Percentiles rank a stretch among this genome's conserved stretches.
Evolutionary conservation across 2,113 vertebrate species (phyloP).

Genomic region (Puntigrus tetrazona): DNA sequence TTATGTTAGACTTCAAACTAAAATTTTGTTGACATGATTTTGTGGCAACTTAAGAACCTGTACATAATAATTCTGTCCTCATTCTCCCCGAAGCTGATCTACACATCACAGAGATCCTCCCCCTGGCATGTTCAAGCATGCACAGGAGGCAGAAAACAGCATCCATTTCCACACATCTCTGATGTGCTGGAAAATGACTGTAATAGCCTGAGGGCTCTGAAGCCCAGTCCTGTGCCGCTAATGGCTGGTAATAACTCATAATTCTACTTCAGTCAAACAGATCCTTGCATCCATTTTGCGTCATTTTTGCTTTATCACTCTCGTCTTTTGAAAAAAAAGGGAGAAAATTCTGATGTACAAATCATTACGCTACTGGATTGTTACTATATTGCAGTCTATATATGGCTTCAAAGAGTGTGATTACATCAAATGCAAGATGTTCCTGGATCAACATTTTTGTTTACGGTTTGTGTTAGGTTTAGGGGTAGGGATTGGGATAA

Average conservation of each 20-base stretch:
- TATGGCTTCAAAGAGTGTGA: no score
- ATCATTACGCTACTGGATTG: neutral
- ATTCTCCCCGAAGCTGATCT: neutral
- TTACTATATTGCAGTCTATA: neutral
- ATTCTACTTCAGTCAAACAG: constrained; percentile 11
- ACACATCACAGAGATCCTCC: neutral
- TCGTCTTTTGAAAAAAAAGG: neutral
- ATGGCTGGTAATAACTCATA: constrained; percentile 37
- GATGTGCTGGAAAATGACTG: constrained; percentile 43
- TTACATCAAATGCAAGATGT: no score
- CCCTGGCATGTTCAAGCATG: neutral
- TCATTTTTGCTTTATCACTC: neutral
- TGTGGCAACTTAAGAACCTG: neutral
- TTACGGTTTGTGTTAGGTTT: no score
- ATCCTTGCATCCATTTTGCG: constrained; percentile 3
- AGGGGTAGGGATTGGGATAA: no score
- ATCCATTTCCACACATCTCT: constrained; percentile 26
- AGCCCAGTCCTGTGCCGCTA: constrained; percentile 21
- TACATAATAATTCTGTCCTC: neutral
- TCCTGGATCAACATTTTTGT: no score
- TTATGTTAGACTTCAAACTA: neutral
- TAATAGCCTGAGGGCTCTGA: constrained; percentile 28
- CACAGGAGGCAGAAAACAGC: neutral
- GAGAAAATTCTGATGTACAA: neutral
- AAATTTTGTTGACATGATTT: neutral